Base-by-base conservation (phyloP, 1,140 invertebrate genomes). In the Drosophila pectinifera region DNA sequence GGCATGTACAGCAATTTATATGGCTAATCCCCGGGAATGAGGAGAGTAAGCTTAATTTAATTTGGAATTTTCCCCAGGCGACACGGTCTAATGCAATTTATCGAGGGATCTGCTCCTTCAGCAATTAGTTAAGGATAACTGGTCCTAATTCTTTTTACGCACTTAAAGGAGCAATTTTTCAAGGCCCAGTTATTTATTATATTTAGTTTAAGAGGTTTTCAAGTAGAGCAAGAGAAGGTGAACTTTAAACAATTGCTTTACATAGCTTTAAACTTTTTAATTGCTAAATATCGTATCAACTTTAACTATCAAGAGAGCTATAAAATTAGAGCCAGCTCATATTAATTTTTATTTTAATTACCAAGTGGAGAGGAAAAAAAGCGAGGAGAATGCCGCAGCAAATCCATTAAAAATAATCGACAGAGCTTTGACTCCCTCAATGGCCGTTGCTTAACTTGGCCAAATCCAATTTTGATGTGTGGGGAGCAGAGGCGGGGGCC, bases 301-400 rank as follows among this genome's bases (percentile, higher is more conserved):
- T 28, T 28, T 10, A 48, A 56, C 69, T 57, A 83, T 83, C 46
- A 58, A 55, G 59, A 63, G 41, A 76, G 81, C 58, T 51, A 75
- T 88, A 45, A 79, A 89, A 89, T 79, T 84, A 88, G 78, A 65
- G 43, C 41, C 53, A 58, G 57, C 64, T 55, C 70, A 80, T 77
- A 89, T 89, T 89, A 83, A 88, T 88, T 90, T 88, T 80, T 76
- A 86, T 88, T 88, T 88, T 84, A 88, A 88, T 88, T 88, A 78
- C 67, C 49, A 57, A 46, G 58, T 34, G 57, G 56, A 26, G 26
- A 39, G 43, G 14, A 48, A 67, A 68, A 57, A 53, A 20, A 28
- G 0, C 2, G 22, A 14, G 22, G 14, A 34, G 38, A 65, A 74
- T 73, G 65, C 34, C 45, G 26, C 36, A 48, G 42, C 34, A 76